Evolutionary conservation across 2,888 invertebrate genomes (phyloP), one percentile per base, ranked within the genome.

Genomic region (Rhimphoctona megacephalus): DNA sequence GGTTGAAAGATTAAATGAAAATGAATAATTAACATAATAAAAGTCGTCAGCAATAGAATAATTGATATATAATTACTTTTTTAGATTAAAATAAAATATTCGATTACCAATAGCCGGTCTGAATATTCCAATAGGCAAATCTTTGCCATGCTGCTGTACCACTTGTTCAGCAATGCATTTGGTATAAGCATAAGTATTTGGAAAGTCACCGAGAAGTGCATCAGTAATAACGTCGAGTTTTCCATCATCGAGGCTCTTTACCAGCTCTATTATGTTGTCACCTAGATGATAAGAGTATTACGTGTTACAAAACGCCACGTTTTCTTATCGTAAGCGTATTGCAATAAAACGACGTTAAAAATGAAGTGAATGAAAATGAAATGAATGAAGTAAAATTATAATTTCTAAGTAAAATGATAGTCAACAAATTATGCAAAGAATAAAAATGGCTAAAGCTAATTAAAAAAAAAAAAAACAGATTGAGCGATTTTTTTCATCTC

Each of bases 101-200:
- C 94, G 93, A n/a, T n/a, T 92, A 95, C 96, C 96, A 87, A 97
- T 96, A n/a, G 96, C 96, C 0, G 97, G 97, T 72, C 97, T 94
- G 89, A 96, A 96, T 83, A 97, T 95, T 85, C 96, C 96, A 4
- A 96, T 90, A 0, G 97, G 97, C 79, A 97, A 92, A 25, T 95
- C 95, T 54, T 94, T 94, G 0, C 95, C 95, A 89, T 96, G 95
- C 79, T 94, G 95, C 52, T 95, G 93, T 6, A 97, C 94, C 39
- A 96, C 91, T 87, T 96, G 95, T 92, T 97, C 97, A 0, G 96
- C 97, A 81, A 97, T 93, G 9, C 96, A 96, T 94, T 97, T 97
- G 9, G 97, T 97, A 92, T 95, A 96, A 6, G 96, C 96, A 94
- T 97, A 97, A 1, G 97, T 97, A 92, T 97, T 97, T 4, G 97